Conservation (phyloP, 1,140 invertebrate genomes). For the Hylaeus volcanicus region DNA sequence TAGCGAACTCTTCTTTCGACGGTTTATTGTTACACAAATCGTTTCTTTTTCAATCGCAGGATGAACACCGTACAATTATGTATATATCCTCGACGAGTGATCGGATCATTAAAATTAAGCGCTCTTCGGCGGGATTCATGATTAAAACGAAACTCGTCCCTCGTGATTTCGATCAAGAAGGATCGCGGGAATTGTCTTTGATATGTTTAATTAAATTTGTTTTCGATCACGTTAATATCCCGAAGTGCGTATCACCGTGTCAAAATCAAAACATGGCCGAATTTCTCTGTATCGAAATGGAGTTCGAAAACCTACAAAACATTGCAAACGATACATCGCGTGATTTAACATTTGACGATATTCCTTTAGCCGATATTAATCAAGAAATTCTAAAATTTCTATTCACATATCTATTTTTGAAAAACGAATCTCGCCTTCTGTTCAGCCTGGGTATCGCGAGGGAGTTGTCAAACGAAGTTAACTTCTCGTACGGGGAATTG, state of each 20-base stretch:
- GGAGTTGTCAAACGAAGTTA: background rate
- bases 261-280: background rate
- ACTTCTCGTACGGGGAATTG: background rate
- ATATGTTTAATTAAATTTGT: background rate
- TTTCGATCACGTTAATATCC: no score
- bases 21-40: slow-evolving; percentile 20
- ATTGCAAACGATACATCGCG: background rate
- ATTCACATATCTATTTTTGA: slow-evolving; percentile 4
- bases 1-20: slow-evolving; percentile 22
- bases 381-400: background rate
- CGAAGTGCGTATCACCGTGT: no score
- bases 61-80: slow-evolving; percentile 22
- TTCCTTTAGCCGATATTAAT: background rate
- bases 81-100: background rate
- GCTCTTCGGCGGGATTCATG: background rate
- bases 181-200: background rate
- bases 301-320: no score
- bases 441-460: background rate
- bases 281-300: background rate
- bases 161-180: background rate
- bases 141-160: background rate
- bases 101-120: background rate
- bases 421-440: slow-evolving; percentile 1
- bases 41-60: slow-evolving; percentile 33
- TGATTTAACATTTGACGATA: background rate